Evolutionary conservation across 2,113 vertebrate species (phyloP).

Genomic region (Perca flavescens): DNA sequence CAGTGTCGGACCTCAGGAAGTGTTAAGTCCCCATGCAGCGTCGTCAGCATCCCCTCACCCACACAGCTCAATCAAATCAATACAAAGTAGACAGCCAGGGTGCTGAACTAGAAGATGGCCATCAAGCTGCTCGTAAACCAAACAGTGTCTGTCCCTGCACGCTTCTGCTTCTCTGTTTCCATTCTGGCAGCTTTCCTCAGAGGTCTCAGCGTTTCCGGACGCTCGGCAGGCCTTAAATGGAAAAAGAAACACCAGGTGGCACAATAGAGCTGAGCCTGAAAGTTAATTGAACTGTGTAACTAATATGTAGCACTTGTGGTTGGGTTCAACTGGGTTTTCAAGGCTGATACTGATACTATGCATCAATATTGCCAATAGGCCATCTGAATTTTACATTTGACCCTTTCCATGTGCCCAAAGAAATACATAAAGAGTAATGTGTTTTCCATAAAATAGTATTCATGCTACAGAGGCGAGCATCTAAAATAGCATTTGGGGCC

Average conservation of each 20-base stretch:
- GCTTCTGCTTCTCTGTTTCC: background rate
- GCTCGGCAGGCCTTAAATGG: constrained; percentile 17
- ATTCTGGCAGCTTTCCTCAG: constrained; percentile 4
- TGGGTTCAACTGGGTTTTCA: background rate
- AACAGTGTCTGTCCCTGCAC: constrained; percentile 1
- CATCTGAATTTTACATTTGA: constrained; percentile 7
- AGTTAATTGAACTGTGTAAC: constrained; percentile 23
- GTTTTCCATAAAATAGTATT: background rate
- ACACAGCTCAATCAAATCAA: constrained; percentile 67
- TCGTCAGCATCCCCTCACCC: constrained; percentile 67
- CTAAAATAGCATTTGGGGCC: background rate
- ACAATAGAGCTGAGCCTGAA: constrained; percentile 53
- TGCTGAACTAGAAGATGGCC: constrained; percentile 29
- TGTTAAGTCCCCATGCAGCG: constrained; percentile 46
- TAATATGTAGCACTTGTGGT: background rate
- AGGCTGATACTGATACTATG: background rate
- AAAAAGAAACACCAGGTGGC: constrained; percentile 68
- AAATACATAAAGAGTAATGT: background rate
- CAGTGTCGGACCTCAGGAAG: constrained; percentile 44
- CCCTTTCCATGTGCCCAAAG: background rate
- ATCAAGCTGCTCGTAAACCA: constrained; percentile 22
- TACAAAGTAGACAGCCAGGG: constrained; percentile 45
- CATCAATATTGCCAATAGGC: background rate
- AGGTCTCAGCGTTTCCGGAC: background rate
- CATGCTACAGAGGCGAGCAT: background rate